These are phyloP conservation scores for Cheirogaleus medius DNA, from an alignment of 2,113 vertebrate genomes.

Conservation along the genomic window DNA sequence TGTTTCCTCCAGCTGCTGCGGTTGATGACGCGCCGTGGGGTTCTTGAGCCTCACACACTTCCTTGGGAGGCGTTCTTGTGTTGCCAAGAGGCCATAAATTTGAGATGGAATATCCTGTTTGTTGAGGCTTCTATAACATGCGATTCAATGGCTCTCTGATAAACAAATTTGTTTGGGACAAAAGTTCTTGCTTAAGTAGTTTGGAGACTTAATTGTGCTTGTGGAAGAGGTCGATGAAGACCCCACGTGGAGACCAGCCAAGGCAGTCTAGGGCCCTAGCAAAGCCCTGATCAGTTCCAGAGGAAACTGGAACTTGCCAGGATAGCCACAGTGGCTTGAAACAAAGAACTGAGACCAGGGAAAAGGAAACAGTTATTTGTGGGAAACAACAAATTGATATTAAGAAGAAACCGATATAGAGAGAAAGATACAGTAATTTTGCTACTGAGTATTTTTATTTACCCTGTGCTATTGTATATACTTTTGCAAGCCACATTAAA, in stretches of 20 bases:
- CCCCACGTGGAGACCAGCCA: rapidly evolving
- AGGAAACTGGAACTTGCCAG: not conserved
- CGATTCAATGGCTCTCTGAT: not conserved
- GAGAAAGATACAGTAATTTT: not conserved
- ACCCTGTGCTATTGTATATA: not conserved
- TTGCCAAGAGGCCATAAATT: not conserved
- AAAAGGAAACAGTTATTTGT: constrained; percentile 34
- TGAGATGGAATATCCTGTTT: constrained; percentile 40
- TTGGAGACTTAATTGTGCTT: not conserved
- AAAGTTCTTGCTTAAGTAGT: constrained; percentile 7
- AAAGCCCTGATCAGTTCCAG: not conserved
- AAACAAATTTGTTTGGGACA: constrained; percentile 18
- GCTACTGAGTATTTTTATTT: not conserved
- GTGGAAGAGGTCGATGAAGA: not conserved
- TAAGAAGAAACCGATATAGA: not conserved
- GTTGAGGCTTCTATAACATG: not conserved
- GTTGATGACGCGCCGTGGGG: rapidly evolving
- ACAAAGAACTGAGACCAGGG: not conserved
- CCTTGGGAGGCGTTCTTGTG: not conserved
- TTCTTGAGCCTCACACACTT: not conserved
- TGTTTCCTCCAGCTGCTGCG: not conserved
- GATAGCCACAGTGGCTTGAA: not conserved
- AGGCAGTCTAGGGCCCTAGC: not conserved
- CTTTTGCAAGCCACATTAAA: not conserved
- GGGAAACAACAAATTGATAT: constrained; percentile 13